A percentile compares a stretch with the other conserved stretches of the same genome.
Conservation (phyloP, 2,888 invertebrate species). For the Ischnus inquisitorius region DNA sequence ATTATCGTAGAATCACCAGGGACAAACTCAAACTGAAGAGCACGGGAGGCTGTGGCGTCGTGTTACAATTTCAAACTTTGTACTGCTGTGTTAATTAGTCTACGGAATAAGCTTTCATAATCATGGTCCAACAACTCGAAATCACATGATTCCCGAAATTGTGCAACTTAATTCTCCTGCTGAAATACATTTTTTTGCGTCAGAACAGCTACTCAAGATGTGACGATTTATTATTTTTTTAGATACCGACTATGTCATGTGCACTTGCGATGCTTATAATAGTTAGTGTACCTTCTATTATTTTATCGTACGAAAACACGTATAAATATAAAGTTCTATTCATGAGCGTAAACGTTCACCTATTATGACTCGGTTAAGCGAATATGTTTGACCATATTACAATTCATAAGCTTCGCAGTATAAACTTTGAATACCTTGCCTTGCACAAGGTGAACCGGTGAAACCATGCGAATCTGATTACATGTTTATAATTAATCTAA, state of each 20-base stretch:
- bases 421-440: neutral
- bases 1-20: slow-evolving; percentile 28
- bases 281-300: neutral
- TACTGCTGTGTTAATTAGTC: neutral
- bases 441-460: neutral
- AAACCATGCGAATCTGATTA: neutral
- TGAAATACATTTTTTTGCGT: neutral
- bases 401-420: neutral
- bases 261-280: neutral
- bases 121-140: neutral
- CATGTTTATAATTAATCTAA: neutral
- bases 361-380: neutral
- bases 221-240: neutral
- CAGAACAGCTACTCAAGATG: too few species aligned
- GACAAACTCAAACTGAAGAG: slow-evolving; percentile 30
- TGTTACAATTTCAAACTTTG: slow-evolving; percentile 9
- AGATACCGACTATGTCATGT: neutral
- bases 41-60: neutral
- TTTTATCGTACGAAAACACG: neutral
- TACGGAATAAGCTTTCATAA: neutral
- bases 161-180: neutral
- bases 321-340: neutral
- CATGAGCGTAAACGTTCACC: neutral
- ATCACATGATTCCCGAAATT: neutral
- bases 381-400: neutral